Base-by-base conservation (phyloP, 2,113 vertebrate species). In the Callopanchax toddi region DNA sequence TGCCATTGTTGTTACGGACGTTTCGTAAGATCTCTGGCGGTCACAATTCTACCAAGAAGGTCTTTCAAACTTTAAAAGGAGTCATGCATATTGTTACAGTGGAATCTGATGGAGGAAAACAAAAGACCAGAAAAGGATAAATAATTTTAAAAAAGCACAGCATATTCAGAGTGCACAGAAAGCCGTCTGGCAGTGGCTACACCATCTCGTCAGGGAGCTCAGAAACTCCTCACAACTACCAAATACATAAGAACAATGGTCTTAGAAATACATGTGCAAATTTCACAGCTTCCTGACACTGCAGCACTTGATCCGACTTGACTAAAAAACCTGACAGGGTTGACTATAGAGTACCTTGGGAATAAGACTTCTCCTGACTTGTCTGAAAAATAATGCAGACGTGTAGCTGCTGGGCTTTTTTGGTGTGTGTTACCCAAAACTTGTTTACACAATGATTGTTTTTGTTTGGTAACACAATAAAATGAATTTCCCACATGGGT, bases 321-420 rank as follows among this genome's bases (percentile, higher is more conserved):
- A 62, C 50, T 44, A 34, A 80, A 43, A 74, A 39, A 43, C 36
- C 53, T 79, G 61, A 76, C 34, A 5, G 69, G 72, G 81, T 54
- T 51, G 74, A 71, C 63, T 68, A 73, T 68, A 25, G 15, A 61
- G 71, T 48, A 68, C 52, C 71, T 54, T 23, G 84, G 80, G 76
- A 86, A 85, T 85, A 76, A 74, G 81, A 83, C 59, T 81, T 82
- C 73, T 78, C 63, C 56, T 72, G 63, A 65, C 70, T 83, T 64
- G 57, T 78, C 71, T 81, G 42, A 66, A 71, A 63, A 84, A 73
- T 72, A 63, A 68, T 49, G 52, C 51, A 69, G 75, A 49, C 20
- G 49, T 78, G 60, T 80, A 59, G 81, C 81, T 80, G 60, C 23
- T 5, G 57, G 74, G 82, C 70, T 53, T 50, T 65, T 76, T 75